Evolutionary conservation across 2,797 vertebrate genomes (phyloP).

Genomic region (Microctenopoma steveboyesi): DNA sequence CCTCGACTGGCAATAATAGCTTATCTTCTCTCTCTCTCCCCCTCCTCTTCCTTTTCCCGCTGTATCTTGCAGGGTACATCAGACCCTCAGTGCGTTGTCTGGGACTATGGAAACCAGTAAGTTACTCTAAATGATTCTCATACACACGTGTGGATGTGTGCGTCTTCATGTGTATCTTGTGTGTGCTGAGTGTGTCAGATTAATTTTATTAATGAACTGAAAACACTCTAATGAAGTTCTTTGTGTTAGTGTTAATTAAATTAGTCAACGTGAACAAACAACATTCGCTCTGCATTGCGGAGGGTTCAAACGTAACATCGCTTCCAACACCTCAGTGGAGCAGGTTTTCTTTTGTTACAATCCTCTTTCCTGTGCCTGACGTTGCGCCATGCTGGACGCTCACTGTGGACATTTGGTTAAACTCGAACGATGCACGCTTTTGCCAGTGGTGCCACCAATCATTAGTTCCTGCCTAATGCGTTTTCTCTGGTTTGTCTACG

Average conservation of each 20-base stretch:
- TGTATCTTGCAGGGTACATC: constrained; percentile 90
- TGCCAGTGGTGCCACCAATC: constrained; percentile 24
- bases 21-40: constrained; percentile 51
- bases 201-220: constrained; percentile 68
- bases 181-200: constrained; percentile 44
- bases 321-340: constrained; percentile 25
- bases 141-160: constrained; percentile 24
- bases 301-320: constrained; percentile 49
- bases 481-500: constrained; percentile 27
- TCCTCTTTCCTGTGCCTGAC: constrained; percentile 9
- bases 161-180: constrained; percentile 41
- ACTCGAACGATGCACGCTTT: constrained; percentile 12
- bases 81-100: constrained; percentile 93
- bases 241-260: constrained; percentile 71
- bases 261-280: constrained; percentile 63
- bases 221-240: constrained; percentile 67
- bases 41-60: background rate
- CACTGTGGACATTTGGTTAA: constrained; percentile 12
- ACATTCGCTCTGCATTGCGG: constrained; percentile 43
- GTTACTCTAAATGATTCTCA: constrained; percentile 75
- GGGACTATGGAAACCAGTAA: constrained; percentile 95
- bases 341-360: constrained; percentile 17
- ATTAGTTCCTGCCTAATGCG: constrained; percentile 21
- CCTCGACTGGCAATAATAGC: constrained; percentile 67
- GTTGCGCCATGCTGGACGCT: constrained; percentile 7